phyloP scores from a whole-genome alignment of 2,888 invertebrate genomes.

The Heliothis peltigera region DNA sequence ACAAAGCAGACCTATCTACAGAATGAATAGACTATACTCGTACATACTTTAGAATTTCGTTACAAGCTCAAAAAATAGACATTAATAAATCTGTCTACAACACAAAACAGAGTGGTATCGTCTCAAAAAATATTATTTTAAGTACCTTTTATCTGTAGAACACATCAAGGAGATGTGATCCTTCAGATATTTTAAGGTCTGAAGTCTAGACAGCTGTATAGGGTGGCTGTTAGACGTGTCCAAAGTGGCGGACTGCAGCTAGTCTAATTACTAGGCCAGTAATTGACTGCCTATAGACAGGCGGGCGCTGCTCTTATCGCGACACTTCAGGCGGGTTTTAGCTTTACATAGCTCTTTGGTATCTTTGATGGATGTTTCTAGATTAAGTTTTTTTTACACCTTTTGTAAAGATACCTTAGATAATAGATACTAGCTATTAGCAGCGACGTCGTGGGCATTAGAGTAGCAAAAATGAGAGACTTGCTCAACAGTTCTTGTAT shows the following conservation, averaged over 20 bases:
- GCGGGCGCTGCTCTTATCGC: constrained; percentile 34
- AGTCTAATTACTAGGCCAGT: constrained; percentile 37
- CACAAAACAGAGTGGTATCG: not conserved
- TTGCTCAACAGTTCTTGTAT: too few species aligned
- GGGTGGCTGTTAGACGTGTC: constrained; percentile 10
- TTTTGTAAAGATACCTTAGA: too few species aligned
- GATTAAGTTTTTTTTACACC: not conserved
- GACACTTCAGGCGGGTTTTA: constrained; percentile 38
- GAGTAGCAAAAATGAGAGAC: too few species aligned
- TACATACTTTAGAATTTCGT: not conserved
- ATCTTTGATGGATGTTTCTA: constrained; percentile 23
- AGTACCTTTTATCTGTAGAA: constrained; percentile 2
- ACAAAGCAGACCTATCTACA: not conserved
- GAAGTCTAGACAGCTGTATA: constrained; percentile 25
- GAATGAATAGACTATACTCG: not conserved
- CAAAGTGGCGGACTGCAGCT: constrained; percentile 8
- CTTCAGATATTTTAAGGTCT: too few species aligned
- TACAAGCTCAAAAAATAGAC: not conserved
- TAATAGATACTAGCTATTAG: too few species aligned
- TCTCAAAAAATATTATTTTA: constrained; percentile 6
- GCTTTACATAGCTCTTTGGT: constrained; percentile 18
- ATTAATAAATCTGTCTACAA: not conserved
- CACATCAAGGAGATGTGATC: constrained; percentile 13
- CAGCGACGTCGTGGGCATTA: too few species aligned
- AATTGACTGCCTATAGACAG: constrained; percentile 48